These are phyloP conservation scores for Python bivittatus DNA, from an alignment of 2,113 vertebrate species.

Conservation along the genomic window DNA sequence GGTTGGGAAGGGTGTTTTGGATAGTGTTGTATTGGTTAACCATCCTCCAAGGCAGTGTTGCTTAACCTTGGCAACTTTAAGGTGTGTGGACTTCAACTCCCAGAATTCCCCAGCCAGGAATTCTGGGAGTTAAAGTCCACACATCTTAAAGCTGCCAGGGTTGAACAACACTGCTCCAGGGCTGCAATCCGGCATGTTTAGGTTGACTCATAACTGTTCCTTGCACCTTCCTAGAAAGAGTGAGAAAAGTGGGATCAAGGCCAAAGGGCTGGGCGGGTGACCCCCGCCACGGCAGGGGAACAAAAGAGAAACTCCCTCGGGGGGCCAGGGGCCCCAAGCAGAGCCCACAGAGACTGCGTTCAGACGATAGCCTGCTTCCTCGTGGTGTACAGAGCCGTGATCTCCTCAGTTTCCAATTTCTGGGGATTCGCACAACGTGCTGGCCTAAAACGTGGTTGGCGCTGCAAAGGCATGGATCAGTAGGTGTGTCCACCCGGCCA, in stretches of 20 bases:
- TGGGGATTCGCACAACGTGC: neutral
- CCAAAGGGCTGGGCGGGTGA: neutral
- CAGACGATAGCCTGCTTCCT: too few species aligned
- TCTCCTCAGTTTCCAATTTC: neutral
- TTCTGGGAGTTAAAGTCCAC: neutral
- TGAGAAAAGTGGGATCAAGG: neutral
- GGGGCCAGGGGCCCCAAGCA: neutral
- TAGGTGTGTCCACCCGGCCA: neutral
- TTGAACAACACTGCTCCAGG: neutral
- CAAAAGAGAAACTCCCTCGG: neutral
- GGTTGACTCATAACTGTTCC: neutral
- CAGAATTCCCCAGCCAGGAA: neutral
- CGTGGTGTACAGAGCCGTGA: neutral
- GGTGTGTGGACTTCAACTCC: neutral
- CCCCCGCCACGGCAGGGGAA: neutral
- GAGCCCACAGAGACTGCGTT: neutral
- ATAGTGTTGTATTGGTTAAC: neutral
- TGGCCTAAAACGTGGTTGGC: neutral
- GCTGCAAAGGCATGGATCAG: neutral
- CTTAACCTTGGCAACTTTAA: neutral
- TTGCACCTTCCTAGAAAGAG: neutral
- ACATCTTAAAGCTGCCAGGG: neutral
- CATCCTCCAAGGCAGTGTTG: neutral
- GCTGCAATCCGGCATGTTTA: neutral
- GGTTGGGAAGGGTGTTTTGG: neutral